These are phyloP conservation scores for Bryconaethiops microstoma DNA, from an alignment of 2,797 vertebrate genomes.

Conservation along the genomic window DNA sequence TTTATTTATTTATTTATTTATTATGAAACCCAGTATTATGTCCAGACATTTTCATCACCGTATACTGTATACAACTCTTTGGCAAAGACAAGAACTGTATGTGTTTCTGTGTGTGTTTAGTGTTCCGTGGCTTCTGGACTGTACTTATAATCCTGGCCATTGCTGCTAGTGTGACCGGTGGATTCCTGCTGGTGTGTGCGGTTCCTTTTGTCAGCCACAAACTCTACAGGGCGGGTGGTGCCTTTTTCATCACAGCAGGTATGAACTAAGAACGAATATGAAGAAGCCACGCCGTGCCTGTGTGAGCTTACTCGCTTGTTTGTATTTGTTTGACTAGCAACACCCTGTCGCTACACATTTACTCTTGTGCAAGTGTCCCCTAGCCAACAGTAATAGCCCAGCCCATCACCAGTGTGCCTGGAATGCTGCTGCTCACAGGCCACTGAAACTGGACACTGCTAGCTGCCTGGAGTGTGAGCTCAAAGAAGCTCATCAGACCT, in stretches of 20 bases:
- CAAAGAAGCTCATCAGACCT: not conserved
- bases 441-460: conserved; percentile 18
- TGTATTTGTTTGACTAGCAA: conserved; percentile 10
- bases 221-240: conserved; percentile 81
- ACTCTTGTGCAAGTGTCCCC: conserved; percentile 18
- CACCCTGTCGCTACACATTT: conserved; percentile 7
- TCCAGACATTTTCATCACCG: not conserved
- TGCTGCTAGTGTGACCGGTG: conserved; percentile 74
- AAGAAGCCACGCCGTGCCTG: not conserved
- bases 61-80: not conserved
- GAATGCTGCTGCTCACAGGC: conserved; percentile 9
- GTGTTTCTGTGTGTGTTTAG: conserved; percentile 63
- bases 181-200: conserved; percentile 84
- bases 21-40: no score
- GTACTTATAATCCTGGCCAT: conserved; percentile 80
- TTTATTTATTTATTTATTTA: no score
- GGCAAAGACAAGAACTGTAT: not conserved
- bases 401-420: not conserved
- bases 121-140: conserved; percentile 90
- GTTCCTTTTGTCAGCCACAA: conserved; percentile 81
- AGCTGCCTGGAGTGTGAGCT: not conserved
- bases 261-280: conserved; percentile 55
- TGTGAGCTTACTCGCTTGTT: conserved; percentile 1
- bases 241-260: conserved; percentile 84
- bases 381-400: conserved; percentile 24